Evolutionary conservation across 2,888 invertebrate genomes (phyloP).

Genomic region (Nemurella pictetii): DNA sequence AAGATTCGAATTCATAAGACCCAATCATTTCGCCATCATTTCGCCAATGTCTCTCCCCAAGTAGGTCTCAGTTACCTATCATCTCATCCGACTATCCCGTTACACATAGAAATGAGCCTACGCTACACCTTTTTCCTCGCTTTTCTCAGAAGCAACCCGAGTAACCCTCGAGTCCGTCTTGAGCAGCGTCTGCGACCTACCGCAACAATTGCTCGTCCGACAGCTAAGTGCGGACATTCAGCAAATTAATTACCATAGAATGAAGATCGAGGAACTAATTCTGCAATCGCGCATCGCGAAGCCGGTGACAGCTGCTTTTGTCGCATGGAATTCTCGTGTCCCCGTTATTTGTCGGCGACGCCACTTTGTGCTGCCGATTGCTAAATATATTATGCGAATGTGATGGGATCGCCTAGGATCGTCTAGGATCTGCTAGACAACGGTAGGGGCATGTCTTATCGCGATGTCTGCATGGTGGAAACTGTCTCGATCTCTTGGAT

Average conservation of each 20-base stretch:
- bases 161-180: not conserved
- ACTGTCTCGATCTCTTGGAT: not conserved
- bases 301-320: not conserved
- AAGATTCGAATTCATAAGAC: not conserved
- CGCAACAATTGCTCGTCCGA: not conserved
- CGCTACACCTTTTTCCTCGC: not conserved
- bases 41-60: not conserved
- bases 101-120: not conserved
- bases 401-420: not conserved
- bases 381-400: not conserved
- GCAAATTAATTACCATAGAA: not conserved
- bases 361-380: not conserved
- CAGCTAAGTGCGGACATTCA: not conserved
- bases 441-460: not conserved
- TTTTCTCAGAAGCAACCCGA: not conserved
- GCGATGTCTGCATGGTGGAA: not conserved
- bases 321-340: not conserved
- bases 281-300: not conserved
- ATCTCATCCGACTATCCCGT: not conserved
- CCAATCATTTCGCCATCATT: not conserved
- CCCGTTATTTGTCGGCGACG: not conserved
- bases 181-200: no score
- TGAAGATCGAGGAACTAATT: not conserved
- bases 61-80: no score
- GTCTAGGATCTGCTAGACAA: not conserved